Evolutionary conservation across 2,888 invertebrate genomes (phyloP).

Genomic region (Dione vanillae): DNA sequence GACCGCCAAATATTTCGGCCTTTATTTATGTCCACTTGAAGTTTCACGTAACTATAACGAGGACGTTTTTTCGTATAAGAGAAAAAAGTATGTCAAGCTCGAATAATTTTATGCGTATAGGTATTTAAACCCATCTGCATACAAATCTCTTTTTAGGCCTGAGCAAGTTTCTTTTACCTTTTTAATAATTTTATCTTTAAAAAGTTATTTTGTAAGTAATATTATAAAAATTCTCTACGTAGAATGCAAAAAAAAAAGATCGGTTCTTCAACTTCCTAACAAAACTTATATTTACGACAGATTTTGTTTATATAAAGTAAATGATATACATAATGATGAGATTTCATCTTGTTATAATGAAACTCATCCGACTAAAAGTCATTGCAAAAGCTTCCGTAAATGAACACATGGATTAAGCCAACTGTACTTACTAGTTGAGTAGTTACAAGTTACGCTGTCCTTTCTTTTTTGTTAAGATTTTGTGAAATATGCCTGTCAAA

Average conservation of each 20-base stretch:
- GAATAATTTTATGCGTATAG: conserved; percentile 37
- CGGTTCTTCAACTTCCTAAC: neutral
- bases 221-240: neutral
- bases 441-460: neutral
- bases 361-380: conserved; percentile 36
- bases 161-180: conserved; percentile 19
- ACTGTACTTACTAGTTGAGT: neutral
- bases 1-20: conserved; percentile 79
- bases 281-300: neutral
- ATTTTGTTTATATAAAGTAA: conserved; percentile 4
- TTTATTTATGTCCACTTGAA: conserved; percentile 83
- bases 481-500: no score
- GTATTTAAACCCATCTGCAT: conserved; percentile 43
- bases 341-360: conserved; percentile 27
- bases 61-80: conserved; percentile 68
- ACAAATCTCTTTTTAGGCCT: conserved; percentile 31
- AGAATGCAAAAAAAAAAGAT: neutral
- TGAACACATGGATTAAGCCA: conserved; percentile 4
- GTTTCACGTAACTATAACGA: conserved; percentile 73
- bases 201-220: neutral
- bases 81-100: conserved; percentile 44
- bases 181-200: neutral
- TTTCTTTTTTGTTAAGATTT: no score
- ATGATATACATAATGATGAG: no score
- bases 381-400: conserved; percentile 35